phyloP scores from a whole-genome alignment of 2,797 vertebrate species.

The Oreonectes daqikongensis region DNA sequence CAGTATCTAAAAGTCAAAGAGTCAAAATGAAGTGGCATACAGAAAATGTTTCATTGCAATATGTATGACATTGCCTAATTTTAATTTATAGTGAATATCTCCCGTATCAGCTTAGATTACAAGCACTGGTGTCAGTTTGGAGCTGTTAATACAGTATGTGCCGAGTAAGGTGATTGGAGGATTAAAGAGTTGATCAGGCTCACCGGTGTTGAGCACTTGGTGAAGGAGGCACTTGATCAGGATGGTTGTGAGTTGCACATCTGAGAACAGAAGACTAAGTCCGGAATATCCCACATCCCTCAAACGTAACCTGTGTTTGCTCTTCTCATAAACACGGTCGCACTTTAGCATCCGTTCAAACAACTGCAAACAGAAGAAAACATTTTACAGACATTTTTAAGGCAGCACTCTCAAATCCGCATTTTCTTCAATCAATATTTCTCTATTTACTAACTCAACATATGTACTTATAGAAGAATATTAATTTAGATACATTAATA shows the following conservation, averaged over 20 bases:
- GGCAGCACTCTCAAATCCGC: neutral
- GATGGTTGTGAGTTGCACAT: conserved; percentile 82
- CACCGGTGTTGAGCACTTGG: conserved; percentile 92
- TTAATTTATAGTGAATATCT: neutral
- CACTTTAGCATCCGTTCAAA: conserved; percentile 94
- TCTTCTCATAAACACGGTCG: conserved; percentile 94
- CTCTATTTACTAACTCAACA: neutral
- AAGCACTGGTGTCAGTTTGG: neutral
- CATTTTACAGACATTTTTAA: neutral
- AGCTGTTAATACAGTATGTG: neutral
- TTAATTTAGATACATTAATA: neutral
- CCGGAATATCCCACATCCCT: conserved; percentile 92
- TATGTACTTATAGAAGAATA: neutral
- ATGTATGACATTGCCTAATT: neutral
- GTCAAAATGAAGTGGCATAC: conserved; percentile 27
- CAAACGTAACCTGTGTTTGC: conserved; percentile 89
- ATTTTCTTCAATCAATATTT: neutral
- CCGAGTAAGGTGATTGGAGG: neutral
- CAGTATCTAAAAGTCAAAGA: conserved; percentile 78
- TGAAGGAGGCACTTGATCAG: conserved; percentile 90
- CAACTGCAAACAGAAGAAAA: conserved; percentile 73
- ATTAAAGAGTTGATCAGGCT: conserved; percentile 33
- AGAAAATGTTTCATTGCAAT: neutral
- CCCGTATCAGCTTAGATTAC: neutral
- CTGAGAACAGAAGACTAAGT: conserved; percentile 88